These are phyloP conservation scores for Sicus ferrugineus DNA, from an alignment of 2,888 invertebrate genomes.

Conservation along the genomic window DNA sequence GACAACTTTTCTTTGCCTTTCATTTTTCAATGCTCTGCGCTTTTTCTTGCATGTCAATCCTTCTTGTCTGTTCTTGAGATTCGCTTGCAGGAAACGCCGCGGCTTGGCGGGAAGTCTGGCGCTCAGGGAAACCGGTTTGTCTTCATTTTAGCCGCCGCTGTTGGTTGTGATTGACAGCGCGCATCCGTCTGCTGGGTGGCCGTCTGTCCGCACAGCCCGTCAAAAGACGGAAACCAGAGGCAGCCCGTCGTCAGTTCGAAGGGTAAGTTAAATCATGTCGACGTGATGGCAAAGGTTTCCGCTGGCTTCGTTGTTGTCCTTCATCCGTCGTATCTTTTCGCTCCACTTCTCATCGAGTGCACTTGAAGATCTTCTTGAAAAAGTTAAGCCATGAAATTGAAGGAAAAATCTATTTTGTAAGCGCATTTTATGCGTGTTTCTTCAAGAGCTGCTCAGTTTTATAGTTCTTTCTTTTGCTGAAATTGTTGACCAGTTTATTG, in stretches of 20 bases:
- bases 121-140: too few species aligned
- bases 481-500: not conserved
- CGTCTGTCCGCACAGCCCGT: not conserved
- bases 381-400: too few species aligned
- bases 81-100: too few species aligned
- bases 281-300: slow-evolving; percentile 41
- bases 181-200: not conserved
- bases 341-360: not conserved
- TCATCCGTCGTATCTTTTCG: not conserved
- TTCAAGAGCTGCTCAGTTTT: not conserved
- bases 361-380: too few species aligned
- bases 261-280: slow-evolving; percentile 45
- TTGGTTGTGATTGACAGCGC: not conserved
- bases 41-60: not conserved
- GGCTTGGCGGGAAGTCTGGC: too few species aligned
- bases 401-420: too few species aligned
- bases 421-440: too few species aligned
- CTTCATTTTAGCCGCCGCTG: too few species aligned
- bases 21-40: not conserved
- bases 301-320: not conserved
- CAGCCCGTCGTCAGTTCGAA: slow-evolving; percentile 27
- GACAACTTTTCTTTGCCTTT: not conserved
- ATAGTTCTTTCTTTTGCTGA: not conserved
- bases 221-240: not conserved
- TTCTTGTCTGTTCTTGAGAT: not conserved